phyloP scores from a whole-genome alignment of 1,140 invertebrate species.

The Magallana ariakensis region DNA sequence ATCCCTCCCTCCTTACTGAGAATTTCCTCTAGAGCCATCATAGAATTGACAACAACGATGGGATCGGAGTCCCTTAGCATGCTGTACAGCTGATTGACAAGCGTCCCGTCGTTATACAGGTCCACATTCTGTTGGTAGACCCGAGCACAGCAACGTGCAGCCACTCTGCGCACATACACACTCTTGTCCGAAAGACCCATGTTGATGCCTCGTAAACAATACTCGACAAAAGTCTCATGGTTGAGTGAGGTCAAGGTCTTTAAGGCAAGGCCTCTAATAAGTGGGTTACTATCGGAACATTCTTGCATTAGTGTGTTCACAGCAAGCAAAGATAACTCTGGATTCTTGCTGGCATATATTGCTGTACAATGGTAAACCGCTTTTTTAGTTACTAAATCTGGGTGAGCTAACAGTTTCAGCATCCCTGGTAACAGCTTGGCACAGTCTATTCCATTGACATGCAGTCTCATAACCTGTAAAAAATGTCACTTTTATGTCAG shows the following conservation, averaged over 20 bases:
- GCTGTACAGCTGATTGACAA: conserved; percentile 67
- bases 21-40: conserved; percentile 69
- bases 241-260: conserved; percentile 67
- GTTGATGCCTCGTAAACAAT: conserved; percentile 58
- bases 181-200: conserved; percentile 64
- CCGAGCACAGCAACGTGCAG: conserved; percentile 61
- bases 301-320: conserved; percentile 72
- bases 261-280: conserved; percentile 68
- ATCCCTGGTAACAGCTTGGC: conserved; percentile 59
- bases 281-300: conserved; percentile 68
- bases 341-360: conserved; percentile 55
- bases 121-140: conserved; percentile 54
- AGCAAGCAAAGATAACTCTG: conserved; percentile 66
- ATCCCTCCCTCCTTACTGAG: conserved; percentile 69
- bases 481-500: neutral
- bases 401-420: conserved; percentile 69
- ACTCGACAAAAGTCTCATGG: conserved; percentile 64
- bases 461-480: conserved; percentile 49
- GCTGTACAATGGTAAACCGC: conserved; percentile 63
- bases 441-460: conserved; percentile 55
- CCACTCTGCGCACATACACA: conserved; percentile 67
- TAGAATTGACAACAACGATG: conserved; percentile 69
- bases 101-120: conserved; percentile 57
- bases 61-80: conserved; percentile 70
- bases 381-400: conserved; percentile 71